These are phyloP conservation scores for Watsonalla cultraria DNA, from an alignment of 2,888 invertebrate genomes.

Conservation along the genomic window DNA sequence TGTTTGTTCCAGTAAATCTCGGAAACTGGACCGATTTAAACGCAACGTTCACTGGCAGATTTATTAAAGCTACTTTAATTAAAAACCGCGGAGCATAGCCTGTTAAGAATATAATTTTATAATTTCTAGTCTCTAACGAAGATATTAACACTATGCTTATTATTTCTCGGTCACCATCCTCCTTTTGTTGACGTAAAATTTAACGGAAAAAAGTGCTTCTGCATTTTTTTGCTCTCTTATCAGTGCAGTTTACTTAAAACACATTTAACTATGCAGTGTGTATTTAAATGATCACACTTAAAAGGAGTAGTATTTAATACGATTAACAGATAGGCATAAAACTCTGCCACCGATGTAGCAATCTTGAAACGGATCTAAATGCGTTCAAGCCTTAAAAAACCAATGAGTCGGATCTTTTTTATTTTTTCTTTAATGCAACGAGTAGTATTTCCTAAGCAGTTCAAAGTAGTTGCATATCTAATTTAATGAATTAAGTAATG, in stretches of 20 bases:
- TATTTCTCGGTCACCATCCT: too few species aligned
- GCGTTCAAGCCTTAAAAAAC: neutral
- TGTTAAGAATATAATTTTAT: too few species aligned
- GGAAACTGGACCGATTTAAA: too few species aligned
- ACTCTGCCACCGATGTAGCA: neutral
- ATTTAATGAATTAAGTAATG: conserved; percentile 17
- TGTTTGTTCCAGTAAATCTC: too few species aligned
- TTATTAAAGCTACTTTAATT: too few species aligned
- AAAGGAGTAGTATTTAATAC: neutral
- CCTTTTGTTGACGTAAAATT: too few species aligned
- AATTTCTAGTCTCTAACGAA: too few species aligned
- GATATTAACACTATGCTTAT: too few species aligned
- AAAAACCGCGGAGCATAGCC: too few species aligned
- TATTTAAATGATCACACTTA: neutral
- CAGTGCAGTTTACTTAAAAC: conserved; percentile 2
- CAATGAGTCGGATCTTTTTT: conserved; percentile 1
- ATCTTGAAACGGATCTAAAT: neutral
- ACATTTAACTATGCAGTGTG: neutral
- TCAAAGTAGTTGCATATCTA: conserved; percentile 22
- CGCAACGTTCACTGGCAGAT: too few species aligned
- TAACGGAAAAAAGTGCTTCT: too few species aligned
- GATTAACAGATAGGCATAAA: neutral
- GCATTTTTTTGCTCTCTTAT: too few species aligned
- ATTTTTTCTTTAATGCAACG: neutral
- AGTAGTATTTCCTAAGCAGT: conserved; percentile 8